Percentiles rank a stretch among this genome's conserved stretches.
phyloP scores from a whole-genome alignment of 2,113 vertebrate genomes.

The Xyrauchen texanus region DNA sequence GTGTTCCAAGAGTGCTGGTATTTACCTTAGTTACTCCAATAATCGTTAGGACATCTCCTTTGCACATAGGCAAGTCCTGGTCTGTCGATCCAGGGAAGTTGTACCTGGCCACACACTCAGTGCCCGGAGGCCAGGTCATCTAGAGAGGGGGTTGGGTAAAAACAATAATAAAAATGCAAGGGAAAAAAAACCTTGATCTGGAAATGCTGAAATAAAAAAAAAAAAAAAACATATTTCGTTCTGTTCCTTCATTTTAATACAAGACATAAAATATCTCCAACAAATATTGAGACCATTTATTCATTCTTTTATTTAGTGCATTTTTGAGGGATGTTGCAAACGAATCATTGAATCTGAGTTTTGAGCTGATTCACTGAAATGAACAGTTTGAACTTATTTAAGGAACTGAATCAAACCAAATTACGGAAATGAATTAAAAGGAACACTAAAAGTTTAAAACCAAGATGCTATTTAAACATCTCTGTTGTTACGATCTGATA shows the following conservation, averaged over 20 bases:
- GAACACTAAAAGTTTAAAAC: too few species aligned
- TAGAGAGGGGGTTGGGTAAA: constrained; percentile 32
- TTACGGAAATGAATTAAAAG: too few species aligned
- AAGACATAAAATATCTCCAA: too few species aligned
- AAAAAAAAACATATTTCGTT: background rate
- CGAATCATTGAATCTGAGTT: too few species aligned
- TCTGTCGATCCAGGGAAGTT: constrained; percentile 90
- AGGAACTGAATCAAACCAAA: too few species aligned
- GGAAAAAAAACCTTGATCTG: background rate
- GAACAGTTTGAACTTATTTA: too few species aligned
- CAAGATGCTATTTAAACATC: too few species aligned
- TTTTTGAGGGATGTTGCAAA: too few species aligned
- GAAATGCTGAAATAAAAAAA: background rate
- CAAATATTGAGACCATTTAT: too few species aligned
- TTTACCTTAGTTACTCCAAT: constrained; percentile 91
- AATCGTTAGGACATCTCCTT: constrained; percentile 94
- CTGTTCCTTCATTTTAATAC: background rate
- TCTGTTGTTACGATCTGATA: too few species aligned
- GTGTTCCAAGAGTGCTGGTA: background rate
- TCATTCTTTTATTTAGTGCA: too few species aligned
- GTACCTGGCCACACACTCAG: constrained; percentile 96
- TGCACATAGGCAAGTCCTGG: constrained; percentile 93
- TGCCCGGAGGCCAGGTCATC: constrained; percentile 86
- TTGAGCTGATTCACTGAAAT: too few species aligned
- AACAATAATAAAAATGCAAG: background rate